Percentiles rank a stretch among this genome's conserved stretches.
Evolutionary conservation across 2,113 vertebrate genomes (phyloP).

Genomic region (Calonectris borealis): DNA sequence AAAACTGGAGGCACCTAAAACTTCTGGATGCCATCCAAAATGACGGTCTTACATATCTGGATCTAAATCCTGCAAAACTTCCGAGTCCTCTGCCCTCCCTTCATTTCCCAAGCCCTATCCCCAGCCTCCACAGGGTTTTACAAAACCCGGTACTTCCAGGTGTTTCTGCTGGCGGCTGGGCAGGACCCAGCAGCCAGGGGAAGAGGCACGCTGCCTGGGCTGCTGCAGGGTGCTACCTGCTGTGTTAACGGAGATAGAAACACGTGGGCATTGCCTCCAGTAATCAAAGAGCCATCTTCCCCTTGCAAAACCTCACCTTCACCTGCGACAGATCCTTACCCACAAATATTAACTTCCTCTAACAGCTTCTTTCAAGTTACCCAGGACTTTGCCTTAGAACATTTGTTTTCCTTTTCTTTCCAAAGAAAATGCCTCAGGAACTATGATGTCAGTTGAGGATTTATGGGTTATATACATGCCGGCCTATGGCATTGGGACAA

Average conservation of each 20-base stretch:
- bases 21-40: background rate
- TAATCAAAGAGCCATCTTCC: background rate
- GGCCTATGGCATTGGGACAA: background rate
- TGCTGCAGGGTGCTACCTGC: background rate
- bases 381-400: background rate
- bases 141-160: background rate
- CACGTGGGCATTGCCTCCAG: background rate
- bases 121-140: background rate
- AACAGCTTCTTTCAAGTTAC: background rate
- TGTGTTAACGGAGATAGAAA: fast-evolving
- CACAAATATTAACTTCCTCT: background rate
- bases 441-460: background rate
- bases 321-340: background rate
- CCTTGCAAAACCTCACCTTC: background rate
- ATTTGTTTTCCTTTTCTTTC: background rate
- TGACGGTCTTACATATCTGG: background rate
- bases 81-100: background rate
- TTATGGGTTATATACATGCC: background rate
- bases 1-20: background rate
- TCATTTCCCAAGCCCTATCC: background rate
- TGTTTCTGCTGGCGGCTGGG: fast-evolving
- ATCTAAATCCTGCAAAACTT: background rate
- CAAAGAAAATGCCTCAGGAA: background rate
- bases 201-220: fast-evolving
- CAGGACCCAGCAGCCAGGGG: fast-evolving